A percentile compares a stretch with the other conserved stretches of the same genome.
phyloP scores from a whole-genome alignment of 2,888 invertebrate species.

The Acrobasis consociella region DNA sequence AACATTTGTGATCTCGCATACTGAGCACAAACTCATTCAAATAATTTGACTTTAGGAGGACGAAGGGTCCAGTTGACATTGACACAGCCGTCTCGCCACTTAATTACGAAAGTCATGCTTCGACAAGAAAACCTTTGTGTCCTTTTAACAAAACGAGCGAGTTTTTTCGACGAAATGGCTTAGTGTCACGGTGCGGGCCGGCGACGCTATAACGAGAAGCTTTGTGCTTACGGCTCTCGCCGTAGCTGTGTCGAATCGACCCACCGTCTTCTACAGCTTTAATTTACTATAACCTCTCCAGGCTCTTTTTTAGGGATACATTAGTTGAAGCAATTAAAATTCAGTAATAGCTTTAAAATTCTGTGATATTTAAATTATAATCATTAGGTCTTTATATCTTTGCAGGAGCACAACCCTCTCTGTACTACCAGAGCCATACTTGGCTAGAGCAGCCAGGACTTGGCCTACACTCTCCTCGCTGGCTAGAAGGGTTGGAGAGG shows the following conservation, averaged over 20 bases:
- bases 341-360: too few relatives aligned
- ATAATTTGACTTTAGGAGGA: slow-evolving; percentile 6
- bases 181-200: slow-evolving; percentile 72
- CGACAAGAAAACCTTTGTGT: slow-evolving; percentile 78
- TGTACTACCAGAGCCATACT: too few relatives aligned
- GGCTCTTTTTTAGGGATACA: too few relatives aligned
- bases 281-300: slow-evolving; percentile 46
- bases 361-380: too few relatives aligned
- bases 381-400: too few relatives aligned
- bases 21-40: too few relatives aligned
- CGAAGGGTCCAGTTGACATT: slow-evolving; percentile 40
- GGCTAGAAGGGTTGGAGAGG: too few relatives aligned
- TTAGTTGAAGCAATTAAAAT: too few relatives aligned
- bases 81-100: slow-evolving; percentile 63
- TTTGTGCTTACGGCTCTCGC: slow-evolving; percentile 74
- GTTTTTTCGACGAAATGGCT: slow-evolving; percentile 74
- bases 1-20: too few relatives aligned
- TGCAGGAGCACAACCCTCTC: too few relatives aligned
- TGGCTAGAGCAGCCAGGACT: too few relatives aligned
- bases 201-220: slow-evolving; percentile 79
- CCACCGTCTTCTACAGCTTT: slow-evolving; percentile 60
- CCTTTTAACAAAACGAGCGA: slow-evolving; percentile 74
- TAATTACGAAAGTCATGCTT: slow-evolving; percentile 81
- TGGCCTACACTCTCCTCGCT: too few relatives aligned
- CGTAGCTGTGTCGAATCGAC: slow-evolving; percentile 78